Evolutionary conservation across 2,888 invertebrate species (phyloP), one percentile per base, ranked within the genome.

Genomic region (Microdon myrmicae): DNA sequence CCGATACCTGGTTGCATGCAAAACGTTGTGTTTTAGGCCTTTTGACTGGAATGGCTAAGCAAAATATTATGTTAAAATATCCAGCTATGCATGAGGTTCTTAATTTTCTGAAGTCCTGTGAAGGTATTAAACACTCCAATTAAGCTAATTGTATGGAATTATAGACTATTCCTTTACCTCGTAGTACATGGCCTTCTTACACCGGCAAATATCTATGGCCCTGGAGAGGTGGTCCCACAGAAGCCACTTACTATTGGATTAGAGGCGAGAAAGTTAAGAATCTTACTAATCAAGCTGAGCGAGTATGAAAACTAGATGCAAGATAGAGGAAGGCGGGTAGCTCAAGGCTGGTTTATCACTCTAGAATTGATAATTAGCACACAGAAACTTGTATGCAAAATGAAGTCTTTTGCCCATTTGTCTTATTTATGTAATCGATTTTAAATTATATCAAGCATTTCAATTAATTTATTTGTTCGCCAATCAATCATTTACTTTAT

Each of bases 1-100:
- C 96, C 0, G 98, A 99, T 75, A 99, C 99, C 2, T 99, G 99
- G 99, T 90, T 94, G 77, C 97, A 98, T 76, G 93, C 96, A 1
- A 98, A 98, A 77, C 84, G 97, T 58, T 97, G 96, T 75, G 93
- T 98, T 75, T 81, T 98, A 5, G 92, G 92, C 4, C 82, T 94
- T 64, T 84, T 93, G 38, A 91, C 94, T 74, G 92, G 92, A 73
- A 82, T 93, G 73, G 86, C 92, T 0, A 94, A 93, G 73, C 92
- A 94, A 73, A 87, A 90, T 80, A 88, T 94, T 39, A 88, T 90
- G 43, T 81, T 94, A 43, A 85, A 89, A 60, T 94, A 94, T 78
- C 82, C 87, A 0, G 89, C 92, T 1, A 82, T 93, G 39, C 87
- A 90, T 70, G 94, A 94, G 75, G 90, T 92, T 71, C 83, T 93